Base-by-base conservation (phyloP, 2,797 vertebrate genomes). In the Zalophus californianus region DNA sequence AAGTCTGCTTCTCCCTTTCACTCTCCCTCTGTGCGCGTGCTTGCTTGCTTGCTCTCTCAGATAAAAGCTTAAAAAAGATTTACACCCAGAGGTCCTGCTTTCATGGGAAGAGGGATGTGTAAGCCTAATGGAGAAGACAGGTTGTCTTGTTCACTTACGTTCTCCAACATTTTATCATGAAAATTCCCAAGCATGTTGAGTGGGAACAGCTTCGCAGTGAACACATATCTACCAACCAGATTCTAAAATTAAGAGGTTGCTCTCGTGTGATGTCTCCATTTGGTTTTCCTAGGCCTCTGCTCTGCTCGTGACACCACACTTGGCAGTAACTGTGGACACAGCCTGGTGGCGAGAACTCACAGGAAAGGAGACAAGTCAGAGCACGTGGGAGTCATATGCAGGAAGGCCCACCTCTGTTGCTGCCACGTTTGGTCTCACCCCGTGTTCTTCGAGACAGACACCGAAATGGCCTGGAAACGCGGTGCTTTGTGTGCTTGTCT, bases 321-420 rank as follows among this genome's bases (percentile, higher is more conserved):
- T 4, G 2, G 44, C 20, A 1, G 15, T 29, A 3, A 7, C 12
- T 13, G 5, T 4, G 48, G 32, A 7, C 1, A 2, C 1, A 3
- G 8, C 48, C 38, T 21, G 20, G 27, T 5, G 5, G 38, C 2
- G 2, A 68, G 62, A 44, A 9, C 0, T 1, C 4, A 0, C 38
- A 3, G 1, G 23, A 15, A 8, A 73, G 70, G 70, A 44, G 72
- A 3, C 15, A 2, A 27, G 41, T 32, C 44, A 10, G 70, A 16
- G 72, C 41, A 8, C 44, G 4, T 29, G 35, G 54, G 35, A 23
- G 44, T 2, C 2, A 18, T 20, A 3, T 11, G 5, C 58, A 5
- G 32, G 15, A 44, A 13, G 70, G 56, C 0, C 9, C 29, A 0
- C 4, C 8, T 29, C 35, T 3, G 3, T 1, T 5, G 35, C 20